phyloP scores from a whole-genome alignment of 2,888 invertebrate genomes.

The Myathropa florea region DNA sequence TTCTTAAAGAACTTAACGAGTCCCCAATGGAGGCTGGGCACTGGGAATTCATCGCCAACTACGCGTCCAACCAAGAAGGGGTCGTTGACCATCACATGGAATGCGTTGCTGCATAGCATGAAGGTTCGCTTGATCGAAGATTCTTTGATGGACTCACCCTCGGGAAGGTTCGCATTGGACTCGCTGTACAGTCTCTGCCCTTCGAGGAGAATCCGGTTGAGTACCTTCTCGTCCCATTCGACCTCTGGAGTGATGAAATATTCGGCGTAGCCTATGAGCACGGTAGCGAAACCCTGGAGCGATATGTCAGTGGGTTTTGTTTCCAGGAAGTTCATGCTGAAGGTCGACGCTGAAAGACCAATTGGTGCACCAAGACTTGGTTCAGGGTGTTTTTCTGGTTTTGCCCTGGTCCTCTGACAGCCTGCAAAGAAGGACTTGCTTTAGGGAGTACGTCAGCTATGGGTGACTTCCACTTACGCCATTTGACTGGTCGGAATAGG shows the following conservation, averaged over 20 bases:
- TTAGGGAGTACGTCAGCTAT: neutral
- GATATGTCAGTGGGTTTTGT: slow-evolving; percentile 61
- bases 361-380: slow-evolving; percentile 73
- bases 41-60: slow-evolving; percentile 41
- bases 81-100: slow-evolving; percentile 74
- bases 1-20: slow-evolving; percentile 74
- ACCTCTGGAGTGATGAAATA: slow-evolving; percentile 75
- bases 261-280: slow-evolving; percentile 76
- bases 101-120: slow-evolving; percentile 74
- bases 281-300: slow-evolving; percentile 74
- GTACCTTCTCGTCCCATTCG: slow-evolving; percentile 74
- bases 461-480: slow-evolving; percentile 33
- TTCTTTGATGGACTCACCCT: slow-evolving; percentile 73
- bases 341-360: slow-evolving; percentile 73
- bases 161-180: slow-evolving; percentile 65
- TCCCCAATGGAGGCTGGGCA: slow-evolving; percentile 71
- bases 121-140: slow-evolving; percentile 74
- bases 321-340: slow-evolving; percentile 61
- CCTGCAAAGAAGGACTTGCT: slow-evolving; percentile 22
- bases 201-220: slow-evolving; percentile 76
- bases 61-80: slow-evolving; percentile 68
- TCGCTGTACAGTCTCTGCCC: slow-evolving; percentile 74
- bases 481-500: slow-evolving; percentile 32
- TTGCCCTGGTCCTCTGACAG: neutral
- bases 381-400: neutral